phyloP scores from a whole-genome alignment of 2,888 invertebrate species.

The Macrosoma leucophasiata region DNA sequence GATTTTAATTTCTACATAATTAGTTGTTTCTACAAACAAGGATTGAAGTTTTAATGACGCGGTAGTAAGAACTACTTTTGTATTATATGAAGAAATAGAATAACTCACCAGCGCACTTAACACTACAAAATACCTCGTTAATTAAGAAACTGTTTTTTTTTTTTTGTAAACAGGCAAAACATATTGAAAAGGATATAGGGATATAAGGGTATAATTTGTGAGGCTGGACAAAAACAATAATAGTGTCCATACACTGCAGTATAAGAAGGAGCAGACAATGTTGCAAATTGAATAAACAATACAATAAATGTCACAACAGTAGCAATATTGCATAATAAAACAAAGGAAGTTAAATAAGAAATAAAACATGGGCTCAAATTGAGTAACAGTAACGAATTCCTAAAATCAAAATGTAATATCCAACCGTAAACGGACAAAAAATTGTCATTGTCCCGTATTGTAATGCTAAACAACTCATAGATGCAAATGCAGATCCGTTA shows the following conservation, averaged over 20 bases:
- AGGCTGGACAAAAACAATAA: too few species aligned
- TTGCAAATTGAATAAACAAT: slow-evolving; percentile 9
- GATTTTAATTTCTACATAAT: too few species aligned
- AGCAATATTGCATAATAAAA: slow-evolving; percentile 9
- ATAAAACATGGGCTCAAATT: slow-evolving; percentile 24
- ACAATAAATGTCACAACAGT: slow-evolving; percentile 13
- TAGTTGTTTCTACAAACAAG: too few species aligned
- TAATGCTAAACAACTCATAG: slow-evolving; percentile 53
- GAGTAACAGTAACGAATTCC: slow-evolving; percentile 25
- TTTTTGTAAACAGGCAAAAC: too few species aligned
- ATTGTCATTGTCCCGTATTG: slow-evolving; percentile 43
- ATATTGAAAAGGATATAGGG: too few species aligned
- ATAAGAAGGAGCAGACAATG: slow-evolving; percentile 5
- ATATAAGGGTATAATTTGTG: too few species aligned
- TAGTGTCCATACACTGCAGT: slow-evolving; percentile 3
- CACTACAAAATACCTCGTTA: too few species aligned
- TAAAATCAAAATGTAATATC: slow-evolving; percentile 19
- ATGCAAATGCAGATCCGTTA: slow-evolving; percentile 59
- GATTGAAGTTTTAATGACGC: too few species aligned
- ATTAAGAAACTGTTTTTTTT: too few species aligned
- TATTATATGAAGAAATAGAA: too few species aligned
- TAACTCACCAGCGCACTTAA: too few species aligned
- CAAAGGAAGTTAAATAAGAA: slow-evolving; percentile 14
- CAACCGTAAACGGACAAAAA: slow-evolving; percentile 20
- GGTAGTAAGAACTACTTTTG: too few species aligned